Conservation (phyloP, 2,797 vertebrate species). For the Lycodopsis pacificus region DNA sequence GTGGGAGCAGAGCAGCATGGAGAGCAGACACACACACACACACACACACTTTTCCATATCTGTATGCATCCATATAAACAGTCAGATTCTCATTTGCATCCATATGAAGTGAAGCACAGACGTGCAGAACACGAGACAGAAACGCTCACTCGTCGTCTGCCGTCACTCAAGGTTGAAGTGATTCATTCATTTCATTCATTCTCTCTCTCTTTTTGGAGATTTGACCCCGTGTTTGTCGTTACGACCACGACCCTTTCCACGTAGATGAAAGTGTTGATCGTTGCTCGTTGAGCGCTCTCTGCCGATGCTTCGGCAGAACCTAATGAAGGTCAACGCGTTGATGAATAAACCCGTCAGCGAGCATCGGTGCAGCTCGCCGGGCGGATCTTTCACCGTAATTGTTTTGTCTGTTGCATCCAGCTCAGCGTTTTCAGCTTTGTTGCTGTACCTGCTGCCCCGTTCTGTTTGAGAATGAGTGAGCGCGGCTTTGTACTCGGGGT, state of each 20-base stretch:
- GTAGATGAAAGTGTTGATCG: conserved; percentile 2
- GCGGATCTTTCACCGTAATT: conserved; percentile 37
- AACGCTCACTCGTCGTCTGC: background rate
- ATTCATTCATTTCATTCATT: conserved; percentile 34
- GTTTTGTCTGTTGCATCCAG: conserved; percentile 47
- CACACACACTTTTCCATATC: conserved; percentile 23
- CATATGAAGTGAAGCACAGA: conserved; percentile 45
- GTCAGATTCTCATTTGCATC: conserved; percentile 58
- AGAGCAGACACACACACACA: conserved; percentile 59
- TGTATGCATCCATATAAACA: conserved; percentile 52
- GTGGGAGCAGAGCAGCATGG: conserved; percentile 80
- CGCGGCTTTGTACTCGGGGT: conserved; percentile 11
- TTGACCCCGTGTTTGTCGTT: background rate
- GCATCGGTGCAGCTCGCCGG: conserved; percentile 7
- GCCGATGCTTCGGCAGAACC: background rate
- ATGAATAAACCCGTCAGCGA: conserved; percentile 36
- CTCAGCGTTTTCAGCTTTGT: conserved; percentile 14
- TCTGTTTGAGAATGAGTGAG: conserved; percentile 33
- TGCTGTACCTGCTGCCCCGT: conserved; percentile 22
- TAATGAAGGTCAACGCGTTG: conserved; percentile 30
- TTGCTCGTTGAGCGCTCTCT: background rate
- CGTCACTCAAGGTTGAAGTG: conserved; percentile 50
- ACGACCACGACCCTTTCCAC: background rate
- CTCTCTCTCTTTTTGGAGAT: conserved; percentile 2
- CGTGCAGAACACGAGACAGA: conserved; percentile 16